Conservation (phyloP, 1,140 invertebrate genomes). For the Temnothorax nylanderi region DNA sequence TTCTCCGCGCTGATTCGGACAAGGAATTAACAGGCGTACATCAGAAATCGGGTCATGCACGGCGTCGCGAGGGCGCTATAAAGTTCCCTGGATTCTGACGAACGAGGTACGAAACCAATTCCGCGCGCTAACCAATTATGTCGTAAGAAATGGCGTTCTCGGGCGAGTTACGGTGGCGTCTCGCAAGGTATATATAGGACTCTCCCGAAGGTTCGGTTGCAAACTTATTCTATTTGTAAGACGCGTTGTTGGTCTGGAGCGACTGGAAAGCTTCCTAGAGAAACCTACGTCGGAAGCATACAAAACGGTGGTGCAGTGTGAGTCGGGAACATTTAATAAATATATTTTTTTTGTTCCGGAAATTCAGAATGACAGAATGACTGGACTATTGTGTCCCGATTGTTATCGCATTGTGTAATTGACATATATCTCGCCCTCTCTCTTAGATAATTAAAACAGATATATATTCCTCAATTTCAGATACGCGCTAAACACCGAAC, state of each 20-base stretch:
- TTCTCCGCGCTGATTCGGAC: neutral
- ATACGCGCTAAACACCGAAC: neutral
- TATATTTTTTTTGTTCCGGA: neutral
- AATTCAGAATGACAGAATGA: neutral
- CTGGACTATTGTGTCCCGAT: neutral
- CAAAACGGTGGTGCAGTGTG: neutral
- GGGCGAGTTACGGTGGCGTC: constrained; percentile 57
- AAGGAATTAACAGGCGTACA: constrained; percentile 57
- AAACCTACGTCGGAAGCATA: neutral
- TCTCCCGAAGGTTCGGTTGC: constrained; percentile 26
- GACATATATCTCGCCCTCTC: neutral
- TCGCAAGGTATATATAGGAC: constrained; percentile 29
- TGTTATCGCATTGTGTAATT: neutral
- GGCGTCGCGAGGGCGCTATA: constrained; percentile 10
- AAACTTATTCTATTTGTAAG: constrained; percentile 75
- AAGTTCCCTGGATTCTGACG: constrained; percentile 45
- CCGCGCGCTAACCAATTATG: constrained; percentile 74
- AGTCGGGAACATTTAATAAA: neutral
- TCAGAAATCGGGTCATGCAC: constrained; percentile 65
- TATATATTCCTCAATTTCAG: neutral
- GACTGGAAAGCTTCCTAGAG: neutral
- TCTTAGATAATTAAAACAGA: neutral
- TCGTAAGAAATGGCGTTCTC: constrained; percentile 70
- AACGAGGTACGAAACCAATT: constrained; percentile 63
- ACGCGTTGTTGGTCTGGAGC: neutral